These are phyloP conservation scores for Neelides sp. DNA, from an alignment of 1,140 invertebrate species.

Conservation along the genomic window DNA sequence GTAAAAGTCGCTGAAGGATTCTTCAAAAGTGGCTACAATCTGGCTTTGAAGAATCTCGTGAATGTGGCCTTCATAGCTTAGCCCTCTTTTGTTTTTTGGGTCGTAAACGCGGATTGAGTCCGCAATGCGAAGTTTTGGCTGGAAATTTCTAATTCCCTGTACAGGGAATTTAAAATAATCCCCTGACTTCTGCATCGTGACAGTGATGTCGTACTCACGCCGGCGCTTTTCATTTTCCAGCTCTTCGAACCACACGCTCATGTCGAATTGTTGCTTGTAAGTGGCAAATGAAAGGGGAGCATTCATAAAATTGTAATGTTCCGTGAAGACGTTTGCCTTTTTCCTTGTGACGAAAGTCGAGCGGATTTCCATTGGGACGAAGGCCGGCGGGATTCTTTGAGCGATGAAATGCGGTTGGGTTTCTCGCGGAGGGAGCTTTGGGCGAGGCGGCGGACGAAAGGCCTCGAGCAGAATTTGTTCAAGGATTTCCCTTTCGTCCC, in stretches of 20 bases:
- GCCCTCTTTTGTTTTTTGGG: neutral
- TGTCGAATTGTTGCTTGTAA: neutral
- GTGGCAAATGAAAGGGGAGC: no score
- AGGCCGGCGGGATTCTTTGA: no score
- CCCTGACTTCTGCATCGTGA: neutral
- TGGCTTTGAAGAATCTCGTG: neutral
- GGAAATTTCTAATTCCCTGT: neutral
- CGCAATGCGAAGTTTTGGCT: neutral
- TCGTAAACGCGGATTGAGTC: neutral
- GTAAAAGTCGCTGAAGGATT: neutral
- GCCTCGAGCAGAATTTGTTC: no score
- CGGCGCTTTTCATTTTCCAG: neutral
- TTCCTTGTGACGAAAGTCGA: no score
- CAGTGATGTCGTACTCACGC: neutral
- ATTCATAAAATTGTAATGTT: no score
- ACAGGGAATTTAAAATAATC: neutral
- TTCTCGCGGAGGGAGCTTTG: no score
- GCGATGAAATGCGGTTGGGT: no score
- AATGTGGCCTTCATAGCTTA: neutral
- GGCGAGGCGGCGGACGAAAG: no score
- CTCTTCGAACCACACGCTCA: neutral
- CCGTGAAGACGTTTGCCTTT: no score
- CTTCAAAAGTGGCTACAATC: neutral
- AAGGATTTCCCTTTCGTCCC: no score
- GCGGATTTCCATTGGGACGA: no score